Conservation (phyloP, 2,113 vertebrate genomes). For the Prolemur simus region DNA sequence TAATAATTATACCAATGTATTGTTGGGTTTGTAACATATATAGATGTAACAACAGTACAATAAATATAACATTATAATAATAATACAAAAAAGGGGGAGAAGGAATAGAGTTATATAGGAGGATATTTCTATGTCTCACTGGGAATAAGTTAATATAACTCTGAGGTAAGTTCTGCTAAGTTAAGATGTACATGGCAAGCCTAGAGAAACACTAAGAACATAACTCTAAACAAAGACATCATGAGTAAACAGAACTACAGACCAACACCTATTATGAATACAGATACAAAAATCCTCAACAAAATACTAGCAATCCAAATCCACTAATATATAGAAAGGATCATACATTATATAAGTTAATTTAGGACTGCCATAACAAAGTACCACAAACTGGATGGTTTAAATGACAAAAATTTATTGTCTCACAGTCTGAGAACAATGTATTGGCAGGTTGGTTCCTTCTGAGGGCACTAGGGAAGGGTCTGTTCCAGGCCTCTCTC, state of each 20-base stretch:
- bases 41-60: neutral
- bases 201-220: conserved; percentile 22
- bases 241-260: conserved; percentile 27
- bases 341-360: neutral
- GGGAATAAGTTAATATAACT: neutral
- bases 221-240: neutral
- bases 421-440: neutral
- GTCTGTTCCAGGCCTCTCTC: neutral
- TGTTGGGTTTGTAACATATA: neutral
- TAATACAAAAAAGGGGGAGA: neutral
- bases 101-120: neutral
- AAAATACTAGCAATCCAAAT: conserved; percentile 25
- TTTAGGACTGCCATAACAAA: neutral
- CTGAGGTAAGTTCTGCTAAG: neutral
- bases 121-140: neutral
- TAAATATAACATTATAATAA: neutral
- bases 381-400: neutral
- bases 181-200: neutral
- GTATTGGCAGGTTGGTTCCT: neutral
- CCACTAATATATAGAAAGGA: conserved; percentile 26
- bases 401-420: conserved; percentile 1
- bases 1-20: neutral
- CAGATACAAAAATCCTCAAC: neutral
- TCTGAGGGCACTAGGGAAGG: neutral
- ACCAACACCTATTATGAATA: conserved; percentile 33